Percentiles rank a stretch among this genome's conserved stretches.
These are phyloP conservation scores for Cotesia congregata DNA, from an alignment of 2,888 invertebrate genomes.

Conservation along the genomic window DNA sequence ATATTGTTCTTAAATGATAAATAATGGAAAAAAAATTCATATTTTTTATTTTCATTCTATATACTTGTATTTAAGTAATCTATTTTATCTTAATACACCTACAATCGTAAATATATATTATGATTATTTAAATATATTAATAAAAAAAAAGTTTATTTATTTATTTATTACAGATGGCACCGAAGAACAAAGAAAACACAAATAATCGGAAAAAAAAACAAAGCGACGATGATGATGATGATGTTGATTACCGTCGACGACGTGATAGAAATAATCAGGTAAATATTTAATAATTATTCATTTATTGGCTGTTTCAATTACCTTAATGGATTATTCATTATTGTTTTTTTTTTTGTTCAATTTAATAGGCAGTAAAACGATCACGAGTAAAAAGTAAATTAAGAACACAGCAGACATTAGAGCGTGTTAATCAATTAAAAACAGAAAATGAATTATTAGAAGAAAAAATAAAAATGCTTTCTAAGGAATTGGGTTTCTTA, in stretches of 20 bases:
- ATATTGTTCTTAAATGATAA: background rate
- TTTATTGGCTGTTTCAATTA: conserved; percentile 11
- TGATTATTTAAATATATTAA: background rate
- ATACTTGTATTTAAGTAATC: background rate
- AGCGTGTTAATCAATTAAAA: conserved; percentile 81
- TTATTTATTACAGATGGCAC: conserved; percentile 58
- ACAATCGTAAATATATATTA: background rate
- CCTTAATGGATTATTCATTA: conserved; percentile 51
- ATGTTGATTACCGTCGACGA: conserved; percentile 80
- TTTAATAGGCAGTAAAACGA: conserved; percentile 83
- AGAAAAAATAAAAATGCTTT: conserved; percentile 85
- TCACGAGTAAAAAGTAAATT: conserved; percentile 85
- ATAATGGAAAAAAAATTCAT: background rate
- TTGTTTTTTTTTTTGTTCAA: conserved; percentile 12
- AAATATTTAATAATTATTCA: conserved; percentile 43
- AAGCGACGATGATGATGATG: conserved; percentile 75
- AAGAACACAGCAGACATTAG: conserved; percentile 83
- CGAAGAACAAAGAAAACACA: conserved; percentile 64
- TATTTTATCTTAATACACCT: background rate
- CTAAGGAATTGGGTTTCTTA: conserved; percentile 83
- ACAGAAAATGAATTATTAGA: conserved; percentile 85
- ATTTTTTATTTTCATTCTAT: background rate
- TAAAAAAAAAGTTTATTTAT: background rate
- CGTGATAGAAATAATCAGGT: conserved; percentile 86
- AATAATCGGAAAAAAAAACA: conserved; percentile 59